A percentile compares a stretch with the other conserved stretches of the same genome.
phyloP scores from a whole-genome alignment of 2,113 vertebrate genomes.

The Ailurus styani region DNA sequence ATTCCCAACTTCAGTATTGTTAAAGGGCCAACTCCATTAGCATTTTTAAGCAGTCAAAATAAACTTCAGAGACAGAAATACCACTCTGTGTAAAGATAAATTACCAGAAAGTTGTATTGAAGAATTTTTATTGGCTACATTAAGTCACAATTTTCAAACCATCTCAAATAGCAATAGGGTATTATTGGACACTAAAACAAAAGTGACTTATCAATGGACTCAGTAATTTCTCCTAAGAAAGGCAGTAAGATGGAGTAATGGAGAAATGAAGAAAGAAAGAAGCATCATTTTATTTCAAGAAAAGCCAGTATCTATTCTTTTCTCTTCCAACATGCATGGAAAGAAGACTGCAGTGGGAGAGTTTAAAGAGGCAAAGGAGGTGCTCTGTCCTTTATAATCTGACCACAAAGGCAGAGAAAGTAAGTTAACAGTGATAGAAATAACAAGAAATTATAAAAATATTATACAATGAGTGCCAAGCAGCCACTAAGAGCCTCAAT shows the following conservation, averaged over 20 bases:
- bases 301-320: background rate
- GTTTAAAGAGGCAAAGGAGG: background rate
- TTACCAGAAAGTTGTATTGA: background rate
- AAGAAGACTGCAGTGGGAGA: background rate
- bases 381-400: background rate
- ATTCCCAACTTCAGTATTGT: background rate
- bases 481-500: background rate
- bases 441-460: background rate
- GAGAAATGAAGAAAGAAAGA: background rate
- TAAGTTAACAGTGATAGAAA: background rate
- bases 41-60: background rate
- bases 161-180: background rate
- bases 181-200: background rate
- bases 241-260: background rate
- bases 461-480: background rate
- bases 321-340: background rate
- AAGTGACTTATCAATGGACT: background rate
- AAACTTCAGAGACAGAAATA: background rate
- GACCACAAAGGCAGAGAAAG: background rate
- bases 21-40: background rate
- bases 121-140: background rate
- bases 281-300: background rate
- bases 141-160: background rate
- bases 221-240: background rate
- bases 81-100: background rate